Evolutionary conservation across 2,113 vertebrate species (phyloP).

Genomic region (Grantiella picta): DNA sequence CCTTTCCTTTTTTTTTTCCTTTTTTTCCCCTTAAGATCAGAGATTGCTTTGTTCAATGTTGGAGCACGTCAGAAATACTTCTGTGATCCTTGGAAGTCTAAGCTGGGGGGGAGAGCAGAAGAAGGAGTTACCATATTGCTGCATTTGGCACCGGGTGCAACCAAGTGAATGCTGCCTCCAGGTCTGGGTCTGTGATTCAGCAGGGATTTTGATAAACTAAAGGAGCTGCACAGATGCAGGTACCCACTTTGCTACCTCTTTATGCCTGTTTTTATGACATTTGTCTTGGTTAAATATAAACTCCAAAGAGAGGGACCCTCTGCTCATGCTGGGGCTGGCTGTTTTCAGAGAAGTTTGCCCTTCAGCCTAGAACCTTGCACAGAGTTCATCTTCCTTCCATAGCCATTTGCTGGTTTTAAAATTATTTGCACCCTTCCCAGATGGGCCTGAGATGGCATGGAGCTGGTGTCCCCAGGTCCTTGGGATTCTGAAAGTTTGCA

Average conservation of each 20-base stretch:
- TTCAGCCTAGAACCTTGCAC: background rate
- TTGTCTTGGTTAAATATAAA: background rate
- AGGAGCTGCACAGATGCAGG: background rate
- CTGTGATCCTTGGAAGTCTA: slow-evolving; percentile 6
- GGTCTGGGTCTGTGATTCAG: background rate
- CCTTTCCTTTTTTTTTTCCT: background rate
- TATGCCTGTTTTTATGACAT: background rate
- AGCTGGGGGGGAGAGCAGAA: background rate
- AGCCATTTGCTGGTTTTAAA: background rate
- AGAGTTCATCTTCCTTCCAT: background rate
- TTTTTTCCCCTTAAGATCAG: slow-evolving; percentile 7
- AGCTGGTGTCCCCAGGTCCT: background rate
- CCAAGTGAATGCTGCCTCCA: background rate
- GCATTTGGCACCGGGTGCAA: background rate
- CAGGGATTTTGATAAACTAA: background rate
- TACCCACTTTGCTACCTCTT: background rate
- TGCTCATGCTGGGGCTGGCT: background rate
- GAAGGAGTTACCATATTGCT: slow-evolving; percentile 22
- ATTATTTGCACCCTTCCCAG: background rate
- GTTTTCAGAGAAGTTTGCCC: background rate
- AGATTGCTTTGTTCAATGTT: slow-evolving; percentile 55
- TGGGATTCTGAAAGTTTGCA: background rate
- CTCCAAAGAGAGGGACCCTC: background rate
- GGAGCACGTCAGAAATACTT: slow-evolving; percentile 56
- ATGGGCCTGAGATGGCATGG: background rate